Evolutionary conservation across 2,888 invertebrate genomes (phyloP).

Genomic region (Adela reaumurella): DNA sequence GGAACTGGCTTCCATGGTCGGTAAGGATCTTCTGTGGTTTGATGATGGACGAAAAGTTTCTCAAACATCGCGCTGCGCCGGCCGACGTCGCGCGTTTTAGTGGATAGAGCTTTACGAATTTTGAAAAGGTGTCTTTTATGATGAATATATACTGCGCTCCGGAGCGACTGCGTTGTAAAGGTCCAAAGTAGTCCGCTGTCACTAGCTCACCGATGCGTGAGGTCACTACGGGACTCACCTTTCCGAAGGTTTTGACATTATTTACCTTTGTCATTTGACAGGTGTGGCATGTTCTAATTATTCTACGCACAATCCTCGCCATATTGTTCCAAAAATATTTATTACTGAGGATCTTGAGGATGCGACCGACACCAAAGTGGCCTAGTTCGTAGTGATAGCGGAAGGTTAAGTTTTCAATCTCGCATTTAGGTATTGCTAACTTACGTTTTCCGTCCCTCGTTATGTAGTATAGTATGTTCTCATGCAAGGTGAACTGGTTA

Average conservation of each 20-base stretch:
- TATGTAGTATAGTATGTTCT: no score
- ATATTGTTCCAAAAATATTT: conserved; percentile 4
- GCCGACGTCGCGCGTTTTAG: not conserved
- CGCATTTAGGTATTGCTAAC: no score
- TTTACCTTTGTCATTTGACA: conserved; percentile 7
- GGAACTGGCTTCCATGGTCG: not conserved
- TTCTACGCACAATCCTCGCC: not conserved
- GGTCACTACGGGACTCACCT: not conserved
- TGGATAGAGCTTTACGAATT: not conserved
- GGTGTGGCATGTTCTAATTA: conserved; percentile 6
- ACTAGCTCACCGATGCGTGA: not conserved
- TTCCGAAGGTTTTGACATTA: conserved; percentile 5
- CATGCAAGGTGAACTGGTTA: no score
- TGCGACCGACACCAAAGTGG: conserved; percentile 6
- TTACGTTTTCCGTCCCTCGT: no score
- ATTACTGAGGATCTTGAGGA: not conserved
- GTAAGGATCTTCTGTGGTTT: not conserved
- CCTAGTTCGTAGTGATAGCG: conserved; percentile 5
- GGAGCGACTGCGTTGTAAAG: not conserved
- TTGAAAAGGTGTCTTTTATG: not conserved
- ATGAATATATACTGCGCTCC: not conserved
- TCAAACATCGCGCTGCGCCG: not conserved
- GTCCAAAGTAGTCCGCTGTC: not conserved
- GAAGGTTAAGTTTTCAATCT: not conserved
- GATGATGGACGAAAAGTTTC: not conserved